Conservation (phyloP, 2,888 invertebrate genomes). For the Scrobipalpa atriplicella region DNA sequence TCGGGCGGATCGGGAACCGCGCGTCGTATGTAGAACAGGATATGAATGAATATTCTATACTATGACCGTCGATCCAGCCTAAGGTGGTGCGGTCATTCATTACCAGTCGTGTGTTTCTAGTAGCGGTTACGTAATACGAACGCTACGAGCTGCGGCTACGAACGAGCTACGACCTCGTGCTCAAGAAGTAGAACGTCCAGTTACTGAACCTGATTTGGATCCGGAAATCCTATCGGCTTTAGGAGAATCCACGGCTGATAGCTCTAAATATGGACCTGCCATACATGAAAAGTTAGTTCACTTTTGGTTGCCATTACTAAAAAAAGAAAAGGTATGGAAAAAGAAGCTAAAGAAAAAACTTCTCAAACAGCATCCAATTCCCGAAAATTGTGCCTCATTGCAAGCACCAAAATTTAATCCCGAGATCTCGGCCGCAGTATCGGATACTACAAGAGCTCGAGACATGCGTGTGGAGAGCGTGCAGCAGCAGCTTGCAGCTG, state of each 20-base stretch:
- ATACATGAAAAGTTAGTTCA: constrained; percentile 1
- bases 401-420: constrained; percentile 22
- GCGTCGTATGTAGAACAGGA: too few species aligned
- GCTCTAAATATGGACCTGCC: not conserved
- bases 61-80: too few species aligned
- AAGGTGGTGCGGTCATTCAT: too few species aligned
- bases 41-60: too few species aligned
- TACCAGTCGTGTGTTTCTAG: too few species aligned
- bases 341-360: not conserved
- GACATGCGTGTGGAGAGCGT: not conserved
- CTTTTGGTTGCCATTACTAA: constrained; percentile 9
- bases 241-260: not conserved
- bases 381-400: constrained; percentile 20
- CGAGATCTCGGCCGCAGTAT: constrained; percentile 18
- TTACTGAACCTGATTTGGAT: not conserved
- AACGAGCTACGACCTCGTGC: too few species aligned
- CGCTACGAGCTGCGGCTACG: too few species aligned
- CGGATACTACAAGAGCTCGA: constrained; percentile 15
- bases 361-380: not conserved
- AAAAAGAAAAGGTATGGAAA: not conserved
- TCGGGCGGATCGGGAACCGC: too few species aligned
- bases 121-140: too few species aligned
- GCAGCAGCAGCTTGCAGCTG: constrained; percentile 18
- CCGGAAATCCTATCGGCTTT: constrained; percentile 2
- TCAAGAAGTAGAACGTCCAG: not conserved